These are phyloP conservation scores for Proteles cristata DNA, from an alignment of 2,113 vertebrate genomes.

Conservation along the genomic window DNA sequence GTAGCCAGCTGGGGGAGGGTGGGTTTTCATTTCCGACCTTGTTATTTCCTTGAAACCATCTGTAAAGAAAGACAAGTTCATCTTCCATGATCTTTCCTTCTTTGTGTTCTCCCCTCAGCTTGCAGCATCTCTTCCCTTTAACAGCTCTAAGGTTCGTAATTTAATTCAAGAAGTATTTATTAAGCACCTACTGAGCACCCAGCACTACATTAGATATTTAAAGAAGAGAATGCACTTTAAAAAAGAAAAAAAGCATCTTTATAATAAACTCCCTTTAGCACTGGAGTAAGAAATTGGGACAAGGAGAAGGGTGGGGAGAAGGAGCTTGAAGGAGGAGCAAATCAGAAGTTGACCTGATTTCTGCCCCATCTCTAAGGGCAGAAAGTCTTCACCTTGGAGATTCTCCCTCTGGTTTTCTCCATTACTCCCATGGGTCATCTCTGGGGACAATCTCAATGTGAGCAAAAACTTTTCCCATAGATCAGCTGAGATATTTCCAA, in stretches of 20 bases:
- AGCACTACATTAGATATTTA: not conserved
- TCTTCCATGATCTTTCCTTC: not conserved
- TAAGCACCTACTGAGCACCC: not conserved
- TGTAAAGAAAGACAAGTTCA: slow-evolving; percentile 33
- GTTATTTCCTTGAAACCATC: slow-evolving; percentile 17
- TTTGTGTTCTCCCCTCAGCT: not conserved
- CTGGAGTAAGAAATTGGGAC: not conserved
- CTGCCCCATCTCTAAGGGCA: not conserved
- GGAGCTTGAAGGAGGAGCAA: no score
- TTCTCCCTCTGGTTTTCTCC: not conserved
- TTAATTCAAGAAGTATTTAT: slow-evolving; percentile 26
- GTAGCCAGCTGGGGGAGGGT: not conserved
- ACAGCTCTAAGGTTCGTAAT: not conserved
- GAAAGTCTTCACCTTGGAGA: not conserved
- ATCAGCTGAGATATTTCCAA: not conserved
- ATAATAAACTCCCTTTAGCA: not conserved
- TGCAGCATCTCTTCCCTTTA: slow-evolving; percentile 16
- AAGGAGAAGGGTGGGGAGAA: not conserved
- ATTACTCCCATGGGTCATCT: not conserved
- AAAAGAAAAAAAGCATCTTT: not conserved
- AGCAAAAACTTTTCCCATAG: not conserved
- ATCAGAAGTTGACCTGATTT: not conserved
- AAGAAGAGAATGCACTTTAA: not conserved
- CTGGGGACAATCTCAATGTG: not conserved
- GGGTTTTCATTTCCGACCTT: slow-evolving; percentile 19